Conservation (phyloP, 2,888 invertebrate genomes). For the Sycophila texana region DNA sequence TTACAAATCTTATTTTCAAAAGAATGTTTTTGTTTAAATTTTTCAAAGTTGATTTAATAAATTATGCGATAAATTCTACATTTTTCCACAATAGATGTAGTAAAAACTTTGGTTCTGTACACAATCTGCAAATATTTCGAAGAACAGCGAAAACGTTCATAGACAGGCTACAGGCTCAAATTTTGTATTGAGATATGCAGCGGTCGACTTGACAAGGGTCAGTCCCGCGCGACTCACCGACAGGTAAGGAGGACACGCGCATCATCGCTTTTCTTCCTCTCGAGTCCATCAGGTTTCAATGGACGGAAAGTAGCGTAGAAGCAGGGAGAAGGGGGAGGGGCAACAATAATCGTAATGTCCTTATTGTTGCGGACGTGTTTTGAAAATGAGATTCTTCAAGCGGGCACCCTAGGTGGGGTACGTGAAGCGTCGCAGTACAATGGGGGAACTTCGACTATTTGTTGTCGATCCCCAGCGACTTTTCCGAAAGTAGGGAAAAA, state of each 20-base stretch:
- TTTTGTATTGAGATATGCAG: slow-evolving; percentile 68
- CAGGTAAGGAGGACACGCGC: slow-evolving; percentile 62
- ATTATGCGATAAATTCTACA: too few species aligned
- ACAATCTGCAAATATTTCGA: slow-evolving; percentile 34
- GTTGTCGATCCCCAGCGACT: slow-evolving; percentile 72
- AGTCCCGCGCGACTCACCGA: slow-evolving; percentile 66
- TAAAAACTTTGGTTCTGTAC: neutral
- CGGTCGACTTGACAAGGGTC: slow-evolving; percentile 73
- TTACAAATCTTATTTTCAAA: too few species aligned
- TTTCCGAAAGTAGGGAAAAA: slow-evolving; percentile 23
- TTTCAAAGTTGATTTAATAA: too few species aligned
- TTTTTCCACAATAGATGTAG: too few species aligned
- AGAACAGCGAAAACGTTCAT: neutral
- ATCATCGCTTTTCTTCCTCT: slow-evolving; percentile 31
- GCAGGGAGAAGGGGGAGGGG: slow-evolving; percentile 58
- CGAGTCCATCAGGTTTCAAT: slow-evolving; percentile 2
- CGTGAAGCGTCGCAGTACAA: slow-evolving; percentile 50
- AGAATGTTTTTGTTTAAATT: too few species aligned
- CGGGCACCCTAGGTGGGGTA: neutral
- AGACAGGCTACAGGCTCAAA: neutral
- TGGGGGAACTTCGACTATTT: slow-evolving; percentile 70
- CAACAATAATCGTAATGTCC: slow-evolving; percentile 72
- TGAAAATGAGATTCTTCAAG: slow-evolving; percentile 67
- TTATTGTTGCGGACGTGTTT: slow-evolving; percentile 75
- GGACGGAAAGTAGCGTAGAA: neutral